These are phyloP conservation scores for Smithornis capensis DNA, from an alignment of 2,113 vertebrate species.

Conservation along the genomic window DNA sequence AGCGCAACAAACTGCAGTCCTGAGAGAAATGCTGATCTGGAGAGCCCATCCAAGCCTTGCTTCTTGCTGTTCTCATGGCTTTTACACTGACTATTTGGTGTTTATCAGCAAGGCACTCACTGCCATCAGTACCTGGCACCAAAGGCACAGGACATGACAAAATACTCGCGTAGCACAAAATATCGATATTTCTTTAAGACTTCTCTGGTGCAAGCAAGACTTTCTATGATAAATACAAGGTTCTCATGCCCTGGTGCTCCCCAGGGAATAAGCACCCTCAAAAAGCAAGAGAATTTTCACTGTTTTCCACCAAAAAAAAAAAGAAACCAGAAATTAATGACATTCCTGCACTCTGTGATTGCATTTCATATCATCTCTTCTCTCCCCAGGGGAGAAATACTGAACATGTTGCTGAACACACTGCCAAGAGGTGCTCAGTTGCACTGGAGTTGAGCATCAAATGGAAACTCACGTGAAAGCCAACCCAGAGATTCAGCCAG, in stretches of 20 bases:
- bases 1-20: neutral
- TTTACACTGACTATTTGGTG: neutral
- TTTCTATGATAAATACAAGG: neutral
- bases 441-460: neutral
- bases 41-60: neutral
- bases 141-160: neutral
- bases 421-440: neutral
- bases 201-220: neutral
- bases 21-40: neutral
- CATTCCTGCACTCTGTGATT: neutral
- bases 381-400: neutral
- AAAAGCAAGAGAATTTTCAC: neutral
- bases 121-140: neutral
- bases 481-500: neutral
- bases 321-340: accelerated
- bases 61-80: accelerated
- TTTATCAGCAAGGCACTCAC: neutral
- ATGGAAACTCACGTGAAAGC: neutral
- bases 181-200: neutral
- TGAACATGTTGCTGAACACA: neutral
- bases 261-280: neutral
- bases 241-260: neutral
- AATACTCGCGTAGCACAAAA: neutral
- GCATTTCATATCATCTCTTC: neutral
- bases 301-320: neutral